phyloP scores from a whole-genome alignment of 2,797 vertebrate genomes.

The Girardinus metallicus region DNA sequence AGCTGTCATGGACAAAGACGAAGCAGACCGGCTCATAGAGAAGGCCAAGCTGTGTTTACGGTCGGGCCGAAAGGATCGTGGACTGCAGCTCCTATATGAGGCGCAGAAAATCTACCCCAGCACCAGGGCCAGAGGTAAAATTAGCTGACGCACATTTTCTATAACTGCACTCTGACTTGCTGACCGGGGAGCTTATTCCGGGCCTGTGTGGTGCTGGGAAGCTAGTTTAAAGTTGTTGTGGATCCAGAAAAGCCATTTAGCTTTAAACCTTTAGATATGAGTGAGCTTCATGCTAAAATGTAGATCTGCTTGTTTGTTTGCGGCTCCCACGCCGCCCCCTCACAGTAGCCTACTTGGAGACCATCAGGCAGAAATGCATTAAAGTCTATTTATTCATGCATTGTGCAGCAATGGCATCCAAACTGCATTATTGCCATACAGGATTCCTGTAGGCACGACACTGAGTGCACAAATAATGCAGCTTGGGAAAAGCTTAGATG shows the following conservation, averaged over 20 bases:
- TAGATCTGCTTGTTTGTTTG: background rate
- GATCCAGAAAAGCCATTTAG: background rate
- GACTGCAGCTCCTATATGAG: constrained; percentile 82
- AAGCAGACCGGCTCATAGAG: constrained; percentile 83
- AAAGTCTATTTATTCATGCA: background rate
- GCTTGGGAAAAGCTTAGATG: background rate
- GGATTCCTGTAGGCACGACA: background rate
- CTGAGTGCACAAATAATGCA: background rate
- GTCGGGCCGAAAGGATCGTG: constrained; percentile 81
- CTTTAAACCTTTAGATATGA: background rate
- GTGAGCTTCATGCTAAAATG: constrained; percentile 9
- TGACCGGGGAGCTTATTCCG: constrained; percentile 11
- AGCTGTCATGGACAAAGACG: constrained; percentile 79
- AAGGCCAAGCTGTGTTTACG: constrained; percentile 85
- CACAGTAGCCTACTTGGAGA: background rate
- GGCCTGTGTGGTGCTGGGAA: background rate
- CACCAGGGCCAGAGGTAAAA: constrained; percentile 85
- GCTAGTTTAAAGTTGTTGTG: background rate
- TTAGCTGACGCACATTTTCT: constrained; percentile 58
- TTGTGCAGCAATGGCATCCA: background rate
- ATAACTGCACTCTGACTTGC: constrained; percentile 27
- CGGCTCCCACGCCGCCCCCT: constrained; percentile 18
- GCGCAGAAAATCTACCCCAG: constrained; percentile 83
- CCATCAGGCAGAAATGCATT: constrained; percentile 9
- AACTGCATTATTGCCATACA: background rate